Evolutionary conservation across 2,797 vertebrate genomes (phyloP), one percentile per base, ranked within the genome.

Genomic region (Pangasius sanitwongsei): DNA sequence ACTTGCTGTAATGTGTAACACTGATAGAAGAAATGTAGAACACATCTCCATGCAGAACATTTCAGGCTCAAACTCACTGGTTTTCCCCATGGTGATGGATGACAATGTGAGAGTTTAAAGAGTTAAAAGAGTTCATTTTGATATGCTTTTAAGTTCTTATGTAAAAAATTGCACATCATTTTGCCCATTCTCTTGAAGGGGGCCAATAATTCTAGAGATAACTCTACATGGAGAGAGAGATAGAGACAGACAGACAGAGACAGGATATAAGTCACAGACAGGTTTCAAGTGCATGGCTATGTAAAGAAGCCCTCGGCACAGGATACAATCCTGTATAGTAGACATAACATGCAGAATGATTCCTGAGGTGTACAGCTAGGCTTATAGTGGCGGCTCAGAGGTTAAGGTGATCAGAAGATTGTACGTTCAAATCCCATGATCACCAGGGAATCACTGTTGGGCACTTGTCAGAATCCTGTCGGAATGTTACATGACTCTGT

Each of bases 251-350:
- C 57, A 78, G 48, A 77, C 63, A 63, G 74, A 86, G 78, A 74
- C 44, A 87, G 89, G 81, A 88, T 55, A 91, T 90, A 88, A 91
- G 87, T 88, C 90, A 89, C 87, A 83, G 85, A 55, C 69, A 63
- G 61, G 75, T 89, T 88, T 90, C 85, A 88, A 82, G 88, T 83
- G 80, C 90, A 90, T 91, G 89, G 84, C 23, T 61, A 69, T 34
- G 44, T 86, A 82, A 65, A 83, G 84, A 88, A 81, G 75, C 75
- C 69, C 70, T 31, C 48, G 87, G 41, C 61, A 80, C 74, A 89
- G 69, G 72, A 83, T 82, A 88, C 89, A 80, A 89, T 86, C 84
- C 89, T 86, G 65, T 69, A 74, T 5, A 86, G 67, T 86, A 83
- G n/a, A 83, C 9, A 25, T 59, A 59, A 81, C 34, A 83, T 4